Base-by-base conservation (phyloP, 2,888 invertebrate genomes). In the Microctonus aethiopoides region DNA sequence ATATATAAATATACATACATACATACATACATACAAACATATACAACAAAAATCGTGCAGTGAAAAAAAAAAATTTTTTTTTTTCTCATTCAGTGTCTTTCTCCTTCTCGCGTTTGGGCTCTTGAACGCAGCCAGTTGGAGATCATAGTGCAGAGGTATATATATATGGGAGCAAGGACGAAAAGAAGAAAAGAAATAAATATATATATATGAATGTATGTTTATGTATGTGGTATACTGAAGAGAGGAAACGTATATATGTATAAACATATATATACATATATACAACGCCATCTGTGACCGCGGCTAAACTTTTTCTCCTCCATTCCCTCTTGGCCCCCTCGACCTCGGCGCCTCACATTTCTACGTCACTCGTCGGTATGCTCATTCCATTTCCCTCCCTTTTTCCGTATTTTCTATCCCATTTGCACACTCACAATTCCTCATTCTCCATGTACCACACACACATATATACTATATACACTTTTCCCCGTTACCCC, bases 251-350 rank as follows among this genome's bases (percentile, higher is more conserved):
- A 20, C n/a, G 46, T 20, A 16, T 20, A 16, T 16, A 16, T 20
- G n/a, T 16, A 16, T 46, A 16, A 9, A 20, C n/a, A 16, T 16
- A 46, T n/a, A 16, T 16, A 7, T 16, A 20, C 16, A 46, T 7
- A 46, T 20, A 16, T 72, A 72, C 77, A 78, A 72, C 75, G 75
- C 73, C 71, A 79, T 79, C 76, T 73, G 76, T 76, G 79, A 81
- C 76, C 78, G 79, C 80, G 81, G 79, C 79, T 79, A 83, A 84
- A 83, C 82, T 83, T 84, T 82, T 81, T 82, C 51, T 64, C 11
- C 24, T 51, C 51, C 51, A 41, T 56, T 36, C 60, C 24, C 9
- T 51, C 59, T 51, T 51, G 59, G 36, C 60, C 63, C 68, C 68
- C 59, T 57, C 62, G 57, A 29, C 54, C 67, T 67, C 66, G 56